These are phyloP conservation scores for Gymnoscopelus braueri DNA, from an alignment of 2,797 vertebrate genomes.

Conservation along the genomic window DNA sequence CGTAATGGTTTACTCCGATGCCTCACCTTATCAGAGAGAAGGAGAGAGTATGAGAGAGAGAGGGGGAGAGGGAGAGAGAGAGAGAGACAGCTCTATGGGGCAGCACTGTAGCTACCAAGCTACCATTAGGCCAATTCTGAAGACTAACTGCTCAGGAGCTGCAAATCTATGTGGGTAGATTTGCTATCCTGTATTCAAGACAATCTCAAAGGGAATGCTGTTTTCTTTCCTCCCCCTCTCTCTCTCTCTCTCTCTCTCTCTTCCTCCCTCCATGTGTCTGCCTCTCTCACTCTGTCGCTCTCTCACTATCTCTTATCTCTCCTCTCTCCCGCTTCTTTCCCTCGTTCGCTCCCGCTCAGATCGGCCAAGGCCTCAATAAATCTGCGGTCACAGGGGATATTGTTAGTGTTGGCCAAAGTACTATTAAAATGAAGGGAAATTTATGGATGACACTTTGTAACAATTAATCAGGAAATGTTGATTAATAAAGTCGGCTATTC, in stretches of 20 bases:
- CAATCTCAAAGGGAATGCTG: conserved; percentile 61
- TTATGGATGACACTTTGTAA: conserved; percentile 97
- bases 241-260: conserved; percentile 19
- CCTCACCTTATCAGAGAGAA: conserved; percentile 90
- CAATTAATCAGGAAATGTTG: conserved; percentile 98
- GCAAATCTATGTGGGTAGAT: conserved; percentile 56
- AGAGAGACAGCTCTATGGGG: conserved; percentile 44
- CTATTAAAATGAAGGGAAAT: conserved; percentile 97
- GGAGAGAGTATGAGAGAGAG: conserved; percentile 74
- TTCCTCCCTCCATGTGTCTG: neutral
- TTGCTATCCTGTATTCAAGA: conserved; percentile 74
- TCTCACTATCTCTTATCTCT: conserved; percentile 13
- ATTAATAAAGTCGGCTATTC: conserved; percentile 99
- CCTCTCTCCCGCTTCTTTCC: neutral
- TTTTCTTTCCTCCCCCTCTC: conserved; percentile 50
- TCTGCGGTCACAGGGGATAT: conserved; percentile 97
- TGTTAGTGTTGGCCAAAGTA: conserved; percentile 97
- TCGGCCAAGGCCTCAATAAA: conserved; percentile 95
- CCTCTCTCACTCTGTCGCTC: conserved; percentile 3
- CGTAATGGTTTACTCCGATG: conserved; percentile 95
- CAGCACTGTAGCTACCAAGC: conserved; percentile 58
- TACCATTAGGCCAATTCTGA: conserved; percentile 72
- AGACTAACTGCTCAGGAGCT: conserved; percentile 66
- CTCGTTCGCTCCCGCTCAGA: conserved; percentile 67
- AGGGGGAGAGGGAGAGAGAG: conserved; percentile 39